Evolutionary conservation across 1,140 invertebrate species (phyloP).

Genomic region (Aphidius ervi): DNA sequence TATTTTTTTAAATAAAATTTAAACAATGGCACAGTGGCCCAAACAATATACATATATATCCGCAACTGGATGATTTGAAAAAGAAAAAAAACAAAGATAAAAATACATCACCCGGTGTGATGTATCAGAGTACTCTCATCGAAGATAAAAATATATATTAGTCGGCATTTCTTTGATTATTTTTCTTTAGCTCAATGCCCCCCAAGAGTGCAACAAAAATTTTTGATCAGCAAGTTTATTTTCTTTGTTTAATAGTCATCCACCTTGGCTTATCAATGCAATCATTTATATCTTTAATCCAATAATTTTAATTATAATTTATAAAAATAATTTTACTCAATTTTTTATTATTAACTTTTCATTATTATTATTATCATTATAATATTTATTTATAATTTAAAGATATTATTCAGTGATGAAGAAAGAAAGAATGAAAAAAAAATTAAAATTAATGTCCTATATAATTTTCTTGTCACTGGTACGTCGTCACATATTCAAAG

Average conservation of each 20-base stretch:
- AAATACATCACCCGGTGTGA: conserved; percentile 13
- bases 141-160: conserved; percentile 29
- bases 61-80: conserved; percentile 18
- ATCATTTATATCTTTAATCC: neutral
- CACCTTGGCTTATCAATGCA: conserved; percentile 5
- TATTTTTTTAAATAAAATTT: no score
- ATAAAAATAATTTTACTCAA: no score
- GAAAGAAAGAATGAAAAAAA: neutral
- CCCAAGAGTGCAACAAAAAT: conserved; percentile 14
- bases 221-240: conserved; percentile 8
- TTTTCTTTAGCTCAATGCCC: conserved; percentile 39
- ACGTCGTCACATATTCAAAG: conserved; percentile 7
- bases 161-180: conserved; percentile 17
- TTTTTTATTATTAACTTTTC: neutral
- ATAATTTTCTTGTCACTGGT: conserved; percentile 10
- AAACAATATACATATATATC: conserved; percentile 23
- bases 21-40: conserved; percentile 38
- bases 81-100: neutral
- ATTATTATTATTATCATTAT: no score
- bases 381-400: no score
- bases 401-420: neutral
- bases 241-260: conserved; percentile 9
- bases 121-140: conserved; percentile 28
- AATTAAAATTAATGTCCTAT: neutral
- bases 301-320: neutral